Evolutionary conservation across 2,888 invertebrate species (phyloP).

Genomic region (Dolomedes plantarius): DNA sequence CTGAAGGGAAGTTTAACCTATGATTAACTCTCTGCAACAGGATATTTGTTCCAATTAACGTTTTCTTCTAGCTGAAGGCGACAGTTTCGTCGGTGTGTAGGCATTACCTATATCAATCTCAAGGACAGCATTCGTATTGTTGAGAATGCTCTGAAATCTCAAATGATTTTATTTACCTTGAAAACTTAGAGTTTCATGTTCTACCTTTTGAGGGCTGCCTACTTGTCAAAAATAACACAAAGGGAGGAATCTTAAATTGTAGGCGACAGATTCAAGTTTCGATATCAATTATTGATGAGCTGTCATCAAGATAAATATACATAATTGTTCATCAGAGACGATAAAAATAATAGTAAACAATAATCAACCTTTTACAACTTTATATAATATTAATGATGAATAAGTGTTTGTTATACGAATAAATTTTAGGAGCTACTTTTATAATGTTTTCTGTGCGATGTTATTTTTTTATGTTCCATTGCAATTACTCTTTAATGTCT

Average conservation of each 20-base stretch:
- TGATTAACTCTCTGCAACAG: neutral
- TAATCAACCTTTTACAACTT: too few species aligned
- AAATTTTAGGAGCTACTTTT: too few species aligned
- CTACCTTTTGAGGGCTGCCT: neutral
- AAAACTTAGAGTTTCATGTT: neutral
- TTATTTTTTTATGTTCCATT: too few species aligned
- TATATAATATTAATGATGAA: too few species aligned
- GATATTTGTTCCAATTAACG: neutral
- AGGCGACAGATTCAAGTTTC: neutral
- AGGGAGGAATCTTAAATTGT: neutral
- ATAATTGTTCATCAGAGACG: too few species aligned
- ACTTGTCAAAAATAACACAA: neutral
- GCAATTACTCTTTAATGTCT: too few species aligned
- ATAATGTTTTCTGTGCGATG: too few species aligned
- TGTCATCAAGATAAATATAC: too few species aligned
- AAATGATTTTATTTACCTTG: neutral
- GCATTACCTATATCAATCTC: neutral
- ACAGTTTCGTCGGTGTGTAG: constrained; percentile 2
- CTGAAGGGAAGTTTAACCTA: neutral
- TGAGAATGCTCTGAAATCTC: neutral
- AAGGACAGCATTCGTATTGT: constrained; percentile 5
- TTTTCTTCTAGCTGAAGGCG: neutral
- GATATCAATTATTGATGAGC: too few species aligned
- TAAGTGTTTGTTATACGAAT: too few species aligned
- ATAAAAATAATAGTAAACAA: too few species aligned